Conservation (phyloP, 2,113 vertebrate genomes). For the Raja brachyura region DNA sequence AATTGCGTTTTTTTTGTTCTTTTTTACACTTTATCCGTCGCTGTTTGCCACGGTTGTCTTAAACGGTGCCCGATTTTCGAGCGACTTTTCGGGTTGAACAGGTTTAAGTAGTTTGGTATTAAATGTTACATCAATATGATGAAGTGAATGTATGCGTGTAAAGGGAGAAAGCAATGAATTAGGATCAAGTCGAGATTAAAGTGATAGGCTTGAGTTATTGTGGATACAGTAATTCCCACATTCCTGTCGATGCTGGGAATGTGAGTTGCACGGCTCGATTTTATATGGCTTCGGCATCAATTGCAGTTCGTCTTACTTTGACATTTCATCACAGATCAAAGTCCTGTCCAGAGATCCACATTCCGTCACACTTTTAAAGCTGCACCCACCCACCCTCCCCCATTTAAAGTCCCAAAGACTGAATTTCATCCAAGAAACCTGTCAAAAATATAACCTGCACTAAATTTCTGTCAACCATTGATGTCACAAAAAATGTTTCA, state of each 20-base stretch:
- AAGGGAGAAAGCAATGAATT: conserved; percentile 26
- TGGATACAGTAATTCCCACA: conserved; percentile 36
- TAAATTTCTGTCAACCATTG: conserved; percentile 11
- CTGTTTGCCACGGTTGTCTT: not conserved
- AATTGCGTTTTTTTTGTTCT: not conserved
- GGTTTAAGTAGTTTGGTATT: conserved; percentile 6
- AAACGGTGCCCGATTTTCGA: not conserved
- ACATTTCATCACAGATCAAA: conserved; percentile 40
- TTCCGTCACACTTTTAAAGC: conserved; percentile 36
- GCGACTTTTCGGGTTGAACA: not conserved
- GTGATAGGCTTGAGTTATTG: conserved; percentile 16
- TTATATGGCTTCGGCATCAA: conserved; percentile 35
- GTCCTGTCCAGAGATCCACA: conserved; percentile 35
- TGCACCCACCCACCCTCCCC: not conserved
- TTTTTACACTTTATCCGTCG: not conserved
- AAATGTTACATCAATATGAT: not conserved
- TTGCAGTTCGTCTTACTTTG: conserved; percentile 34
- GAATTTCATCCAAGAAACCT: conserved; percentile 29
- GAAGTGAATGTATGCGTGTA: not conserved
- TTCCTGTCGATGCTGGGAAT: conserved; percentile 34
- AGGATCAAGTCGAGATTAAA: conserved; percentile 30
- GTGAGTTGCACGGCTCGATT: conserved; percentile 32
- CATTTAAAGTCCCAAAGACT: conserved; percentile 16
- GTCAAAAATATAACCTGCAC: not conserved
- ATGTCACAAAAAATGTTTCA: not conserved